A percentile compares a stretch with the other conserved stretches of the same genome.
Conservation (phyloP, 2,113 vertebrate genomes). For the Sardina pilchardus region DNA sequence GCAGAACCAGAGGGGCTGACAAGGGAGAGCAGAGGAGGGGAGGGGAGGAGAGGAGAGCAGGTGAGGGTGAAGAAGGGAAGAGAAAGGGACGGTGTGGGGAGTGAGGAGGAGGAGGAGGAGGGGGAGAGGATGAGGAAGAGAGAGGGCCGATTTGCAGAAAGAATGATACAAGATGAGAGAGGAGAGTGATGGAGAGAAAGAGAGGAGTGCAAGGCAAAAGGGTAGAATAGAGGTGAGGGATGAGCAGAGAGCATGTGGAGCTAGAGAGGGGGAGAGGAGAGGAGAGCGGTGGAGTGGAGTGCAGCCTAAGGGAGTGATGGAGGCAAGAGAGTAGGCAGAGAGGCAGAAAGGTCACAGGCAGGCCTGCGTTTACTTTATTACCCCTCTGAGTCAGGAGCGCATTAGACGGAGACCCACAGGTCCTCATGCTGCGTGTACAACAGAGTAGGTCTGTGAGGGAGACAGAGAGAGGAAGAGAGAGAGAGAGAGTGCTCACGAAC, state of each 20-base stretch:
- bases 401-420: conserved; percentile 47
- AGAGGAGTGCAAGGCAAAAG: background rate
- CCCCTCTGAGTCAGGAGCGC: conserved; percentile 46
- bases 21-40: background rate
- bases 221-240: background rate
- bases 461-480: background rate
- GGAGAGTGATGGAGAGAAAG: background rate
- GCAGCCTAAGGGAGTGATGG: background rate
- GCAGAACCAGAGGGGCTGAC: conserved; percentile 14
- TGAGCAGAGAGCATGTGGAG: conserved; percentile 47
- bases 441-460: background rate
- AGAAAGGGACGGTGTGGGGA: background rate
- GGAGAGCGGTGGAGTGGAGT: background rate
- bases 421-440: background rate
- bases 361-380: conserved; percentile 50
- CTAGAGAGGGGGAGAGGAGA: background rate
- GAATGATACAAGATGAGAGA: conserved; percentile 29
- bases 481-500: background rate
- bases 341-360: conserved; percentile 37
- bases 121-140: conserved; percentile 44
- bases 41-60: background rate
- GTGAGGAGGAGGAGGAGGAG: conserved; percentile 44
- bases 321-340: background rate
- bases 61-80: background rate
- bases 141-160: conserved; percentile 13